Evolutionary conservation across 1,140 invertebrate genomes (phyloP).

Genomic region (Muscidifurax raptorellus): DNA sequence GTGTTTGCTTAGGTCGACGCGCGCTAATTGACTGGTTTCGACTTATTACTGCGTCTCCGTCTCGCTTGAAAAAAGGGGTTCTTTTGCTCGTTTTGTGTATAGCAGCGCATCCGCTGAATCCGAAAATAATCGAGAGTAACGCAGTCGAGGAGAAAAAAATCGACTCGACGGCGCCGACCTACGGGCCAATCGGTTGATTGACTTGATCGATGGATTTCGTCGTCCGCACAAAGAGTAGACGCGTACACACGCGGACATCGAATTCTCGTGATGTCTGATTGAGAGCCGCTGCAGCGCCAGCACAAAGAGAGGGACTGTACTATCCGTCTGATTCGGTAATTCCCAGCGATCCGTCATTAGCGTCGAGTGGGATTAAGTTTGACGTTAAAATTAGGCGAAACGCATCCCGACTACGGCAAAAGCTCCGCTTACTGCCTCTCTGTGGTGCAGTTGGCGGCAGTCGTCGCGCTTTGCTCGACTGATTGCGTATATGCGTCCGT

Average conservation of each 20-base stretch:
- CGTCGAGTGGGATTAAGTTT: conserved; percentile 55
- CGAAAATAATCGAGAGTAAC: neutral
- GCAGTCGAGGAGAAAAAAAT: neutral
- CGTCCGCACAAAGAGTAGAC: neutral
- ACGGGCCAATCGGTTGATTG: conserved; percentile 59
- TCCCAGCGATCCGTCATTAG: conserved; percentile 38
- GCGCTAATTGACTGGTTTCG: conserved; percentile 70
- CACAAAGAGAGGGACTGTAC: neutral
- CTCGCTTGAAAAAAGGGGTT: conserved; percentile 61
- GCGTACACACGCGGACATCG: neutral
- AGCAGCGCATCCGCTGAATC: neutral
- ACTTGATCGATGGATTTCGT: conserved; percentile 59
- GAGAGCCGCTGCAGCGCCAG: neutral
- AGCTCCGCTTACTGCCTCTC: neutral
- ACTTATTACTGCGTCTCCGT: conserved; percentile 69
- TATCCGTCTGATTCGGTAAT: conserved; percentile 23
- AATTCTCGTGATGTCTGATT: neutral
- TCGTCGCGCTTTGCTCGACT: neutral
- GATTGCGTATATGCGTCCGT: neutral
- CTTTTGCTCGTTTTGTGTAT: neutral
- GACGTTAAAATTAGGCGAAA: conserved; percentile 57
- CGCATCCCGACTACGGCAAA: neutral
- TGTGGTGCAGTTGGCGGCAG: neutral
- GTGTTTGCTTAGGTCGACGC: conserved; percentile 69
- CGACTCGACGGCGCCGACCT: conserved; percentile 9